A percentile compares a stretch with the other conserved stretches of the same genome.
These are phyloP conservation scores for Gymnocypris eckloni DNA, from an alignment of 2,797 vertebrate species.

Conservation along the genomic window DNA sequence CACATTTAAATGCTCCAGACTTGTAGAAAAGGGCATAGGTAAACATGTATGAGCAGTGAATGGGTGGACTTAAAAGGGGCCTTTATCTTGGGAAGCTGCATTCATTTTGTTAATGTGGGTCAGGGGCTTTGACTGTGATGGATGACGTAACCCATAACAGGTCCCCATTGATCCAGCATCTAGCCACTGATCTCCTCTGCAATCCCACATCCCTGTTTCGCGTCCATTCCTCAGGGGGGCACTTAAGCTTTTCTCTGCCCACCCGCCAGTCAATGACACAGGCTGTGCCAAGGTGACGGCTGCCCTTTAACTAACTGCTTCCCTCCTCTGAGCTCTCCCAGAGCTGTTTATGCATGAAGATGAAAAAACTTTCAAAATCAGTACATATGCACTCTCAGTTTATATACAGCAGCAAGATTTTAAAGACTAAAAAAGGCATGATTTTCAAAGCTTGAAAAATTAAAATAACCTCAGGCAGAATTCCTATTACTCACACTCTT, in stretches of 20 bases:
- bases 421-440: background rate
- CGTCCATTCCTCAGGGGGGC: constrained; percentile 61
- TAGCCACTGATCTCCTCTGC: constrained; percentile 57
- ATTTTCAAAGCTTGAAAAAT: constrained; percentile 24
- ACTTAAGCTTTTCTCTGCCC: constrained; percentile 71
- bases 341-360: constrained; percentile 32
- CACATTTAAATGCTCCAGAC: constrained; percentile 67
- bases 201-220: constrained; percentile 8
- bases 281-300: constrained; percentile 67
- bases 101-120: constrained; percentile 74
- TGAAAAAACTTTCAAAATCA: constrained; percentile 9
- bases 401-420: background rate
- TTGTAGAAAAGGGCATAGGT: constrained; percentile 57
- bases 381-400: constrained; percentile 2
- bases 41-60: constrained; percentile 67
- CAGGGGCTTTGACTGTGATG: constrained; percentile 64
- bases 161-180: constrained; percentile 60
- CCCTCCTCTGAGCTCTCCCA: background rate
- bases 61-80: constrained; percentile 67
- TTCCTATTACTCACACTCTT: background rate
- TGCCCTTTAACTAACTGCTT: constrained; percentile 57
- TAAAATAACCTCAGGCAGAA: background rate
- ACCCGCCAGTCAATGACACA: constrained; percentile 67
- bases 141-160: constrained; percentile 70
- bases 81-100: constrained; percentile 73